Percentiles rank a stretch among this genome's conserved stretches.
These are phyloP conservation scores for Cromileptes altivelis DNA, from an alignment of 2,113 vertebrate genomes.

Conservation along the genomic window DNA sequence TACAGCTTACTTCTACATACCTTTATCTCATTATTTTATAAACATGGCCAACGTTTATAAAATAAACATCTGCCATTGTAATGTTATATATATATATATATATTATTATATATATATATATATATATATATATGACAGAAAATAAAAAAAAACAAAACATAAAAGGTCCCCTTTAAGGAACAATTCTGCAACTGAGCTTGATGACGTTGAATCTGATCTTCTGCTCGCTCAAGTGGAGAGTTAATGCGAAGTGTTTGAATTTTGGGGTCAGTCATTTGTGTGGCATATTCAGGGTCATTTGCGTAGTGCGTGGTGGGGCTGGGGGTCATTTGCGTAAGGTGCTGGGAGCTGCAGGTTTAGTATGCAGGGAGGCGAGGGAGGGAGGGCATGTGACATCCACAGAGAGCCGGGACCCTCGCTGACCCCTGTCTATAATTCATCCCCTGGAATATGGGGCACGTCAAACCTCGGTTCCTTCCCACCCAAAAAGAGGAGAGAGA, in stretches of 20 bases:
- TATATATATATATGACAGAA: no score
- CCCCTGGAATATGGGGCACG: constrained; percentile 77
- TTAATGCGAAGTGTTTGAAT: constrained; percentile 49
- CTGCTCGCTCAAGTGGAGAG: constrained; percentile 10
- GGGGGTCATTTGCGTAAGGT: constrained; percentile 76
- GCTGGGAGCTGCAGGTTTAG: constrained; percentile 73
- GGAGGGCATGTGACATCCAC: constrained; percentile 79
- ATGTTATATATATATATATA: no score
- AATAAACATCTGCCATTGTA: no score
- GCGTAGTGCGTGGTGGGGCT: constrained; percentile 56
- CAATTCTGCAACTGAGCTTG: not conserved
- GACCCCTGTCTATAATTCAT: constrained; percentile 89
- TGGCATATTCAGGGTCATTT: constrained; percentile 82
- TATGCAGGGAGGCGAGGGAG: constrained; percentile 79
- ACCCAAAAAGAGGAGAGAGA: constrained; percentile 78
- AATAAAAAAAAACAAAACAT: no score
- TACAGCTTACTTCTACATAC: no score
- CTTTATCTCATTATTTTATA: no score
- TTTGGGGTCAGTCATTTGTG: constrained; percentile 67
- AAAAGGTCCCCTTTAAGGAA: not conserved
- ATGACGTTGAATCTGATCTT: constrained; percentile 1
- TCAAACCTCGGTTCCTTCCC: constrained; percentile 71
- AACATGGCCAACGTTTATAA: no score
- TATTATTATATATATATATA: no score
- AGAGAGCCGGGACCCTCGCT: constrained; percentile 83